Percentiles rank a stretch among this genome's conserved stretches.
These are phyloP conservation scores for Azemiops feae DNA, from an alignment of 2,113 vertebrate species.

Conservation along the genomic window DNA sequence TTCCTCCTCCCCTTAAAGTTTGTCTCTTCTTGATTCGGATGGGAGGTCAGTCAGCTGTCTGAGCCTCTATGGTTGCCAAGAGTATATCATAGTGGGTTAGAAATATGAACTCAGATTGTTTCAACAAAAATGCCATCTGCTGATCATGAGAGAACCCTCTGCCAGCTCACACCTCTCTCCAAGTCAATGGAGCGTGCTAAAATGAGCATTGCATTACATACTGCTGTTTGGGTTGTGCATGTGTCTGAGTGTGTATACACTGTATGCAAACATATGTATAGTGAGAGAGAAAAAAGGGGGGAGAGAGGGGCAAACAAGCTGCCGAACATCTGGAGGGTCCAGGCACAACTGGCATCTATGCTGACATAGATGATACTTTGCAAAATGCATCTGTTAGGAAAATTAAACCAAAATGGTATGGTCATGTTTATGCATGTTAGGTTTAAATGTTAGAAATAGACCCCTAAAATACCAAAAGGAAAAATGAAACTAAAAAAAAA, in stretches of 20 bases:
- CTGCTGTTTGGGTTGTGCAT: neutral
- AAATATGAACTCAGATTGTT: neutral
- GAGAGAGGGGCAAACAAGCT: neutral
- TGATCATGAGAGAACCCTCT: neutral
- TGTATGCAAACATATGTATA: neutral
- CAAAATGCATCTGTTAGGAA: neutral
- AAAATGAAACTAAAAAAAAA: neutral
- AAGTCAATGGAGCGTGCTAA: neutral
- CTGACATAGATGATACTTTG: neutral
- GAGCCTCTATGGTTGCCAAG: neutral
- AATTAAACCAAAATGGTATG: neutral
- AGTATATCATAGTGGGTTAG: neutral
- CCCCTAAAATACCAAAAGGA: neutral
- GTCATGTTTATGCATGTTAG: neutral
- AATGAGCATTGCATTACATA: neutral
- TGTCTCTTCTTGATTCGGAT: neutral
- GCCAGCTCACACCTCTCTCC: neutral
- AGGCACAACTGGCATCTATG: neutral
- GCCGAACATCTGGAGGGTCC: neutral
- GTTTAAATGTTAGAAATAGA: neutral
- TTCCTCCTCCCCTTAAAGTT: neutral
- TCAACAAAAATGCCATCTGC: neutral
- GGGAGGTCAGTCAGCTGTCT: neutral
- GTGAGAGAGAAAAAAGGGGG: neutral
- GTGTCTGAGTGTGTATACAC: neutral